Base-by-base conservation (phyloP, 35 echinoderm and acorn worm species). In the Anneissia japonica region DNA sequence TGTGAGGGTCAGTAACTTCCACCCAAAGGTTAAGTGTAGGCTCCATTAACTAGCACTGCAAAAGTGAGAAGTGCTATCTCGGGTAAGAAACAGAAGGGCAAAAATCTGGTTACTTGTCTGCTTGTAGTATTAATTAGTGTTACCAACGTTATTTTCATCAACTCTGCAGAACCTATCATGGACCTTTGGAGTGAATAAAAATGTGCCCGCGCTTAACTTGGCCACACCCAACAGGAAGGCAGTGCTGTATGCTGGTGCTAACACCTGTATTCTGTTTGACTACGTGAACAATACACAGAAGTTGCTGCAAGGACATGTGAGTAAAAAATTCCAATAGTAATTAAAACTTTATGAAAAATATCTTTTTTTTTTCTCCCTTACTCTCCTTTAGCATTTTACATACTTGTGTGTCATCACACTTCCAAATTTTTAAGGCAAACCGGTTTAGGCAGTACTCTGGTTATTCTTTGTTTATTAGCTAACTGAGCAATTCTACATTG, bases 281-380 rank as follows among this genome's bases (percentile, higher is more conserved):
- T 94, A 89, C 89, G 88, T 56, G 1, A 98, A 91, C 46, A 93
- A 98, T 74, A 94, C 43, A 75, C 95, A 98, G 38, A 91, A 77
- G 41, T 40, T 98, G 23, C 81, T 98, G 16, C 95, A 98, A 39
- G 95, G 95, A n/a, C 95, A 98, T 91, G 95, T 98, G 74, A 93
- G 95, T 97, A n/a, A n/a, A n/a, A n/a, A n/a, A n/a, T n/a, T n/a
- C n/a, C n/a, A n/a, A n/a, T n/a, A n/a, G n/a, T n/a, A n/a, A n/a
- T n/a, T n/a, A n/a, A n/a, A n/a, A n/a, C n/a, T n/a, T n/a, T n/a
- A n/a, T n/a, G n/a, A n/a, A n/a, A n/a, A n/a, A n/a, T n/a, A n/a
- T n/a, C n/a, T n/a, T n/a, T n/a, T n/a, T n/a, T n/a, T n/a, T n/a
- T n/a, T n/a, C n/a, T n/a, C n/a, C n/a, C n/a, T n/a, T n/a, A n/a